Base-by-base conservation (phyloP, 2,888 invertebrate genomes). In the Rhagonycha fulva region DNA sequence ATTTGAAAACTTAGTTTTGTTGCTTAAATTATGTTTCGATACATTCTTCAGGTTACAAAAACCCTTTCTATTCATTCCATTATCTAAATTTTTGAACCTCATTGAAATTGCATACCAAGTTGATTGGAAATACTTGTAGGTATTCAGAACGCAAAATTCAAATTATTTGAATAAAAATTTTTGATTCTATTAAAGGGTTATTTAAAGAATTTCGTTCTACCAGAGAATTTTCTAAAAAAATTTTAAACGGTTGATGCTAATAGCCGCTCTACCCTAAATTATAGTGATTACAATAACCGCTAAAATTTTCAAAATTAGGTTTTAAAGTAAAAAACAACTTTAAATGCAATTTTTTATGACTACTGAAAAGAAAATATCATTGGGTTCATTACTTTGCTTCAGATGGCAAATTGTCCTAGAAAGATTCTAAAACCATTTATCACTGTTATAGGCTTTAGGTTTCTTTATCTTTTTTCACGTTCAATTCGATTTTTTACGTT, bases 401-500 rank as follows among this genome's bases (percentile, higher is more conserved):
- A 12, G 26, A 66, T 66, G 63, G 63, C 26, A 66, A 66, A 66
- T 66, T 66, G 63, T 66, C 63, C 63, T 66, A 66, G 63, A 66
- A 66, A 66, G 63, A 66, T 66, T 66, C 63, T 66, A 26, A 26
- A 66, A 66, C 63, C 63, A 66, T 66, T 66, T 26, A 66, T 66
- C 63, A 66, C 63, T 66, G 63, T 66, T 66, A 14, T 66, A 66
- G 63, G 63, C 63, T 66, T 66, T 66, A 66, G 63, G 23, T 66
- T 66, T 26, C 26, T 66, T 66, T 66, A 66, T 66, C 63, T 66
- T 66, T 26, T 66, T 66, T 66, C 63, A 66, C 23, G 63, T 66
- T 66, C 24, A 66, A 66, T 66, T 26, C 26, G 63, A 66, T 66
- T 66, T 66, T 66, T 66, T 66, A 66, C 63, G 63, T 66, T 23